These are phyloP conservation scores for Bergia sp. DNA, from an alignment of 92 coral and sea anemone genomes.

Conservation along the genomic window DNA sequence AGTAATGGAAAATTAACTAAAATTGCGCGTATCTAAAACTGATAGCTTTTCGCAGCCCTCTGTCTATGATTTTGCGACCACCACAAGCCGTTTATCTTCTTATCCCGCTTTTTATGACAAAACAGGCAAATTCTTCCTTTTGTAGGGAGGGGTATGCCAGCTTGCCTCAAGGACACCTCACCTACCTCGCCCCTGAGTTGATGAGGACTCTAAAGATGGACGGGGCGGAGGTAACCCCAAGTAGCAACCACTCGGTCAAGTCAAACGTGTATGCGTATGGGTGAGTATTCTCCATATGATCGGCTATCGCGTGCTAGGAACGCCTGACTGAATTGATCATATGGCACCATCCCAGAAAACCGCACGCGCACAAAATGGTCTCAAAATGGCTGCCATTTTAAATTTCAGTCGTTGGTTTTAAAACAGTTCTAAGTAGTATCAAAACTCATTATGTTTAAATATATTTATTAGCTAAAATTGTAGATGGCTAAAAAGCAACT, in stretches of 20 bases:
- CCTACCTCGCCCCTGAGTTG: constrained; percentile 93
- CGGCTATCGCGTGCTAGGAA: too few relatives aligned
- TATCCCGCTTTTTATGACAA: not conserved
- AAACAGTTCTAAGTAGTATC: too few relatives aligned
- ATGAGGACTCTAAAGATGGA: constrained; percentile 84
- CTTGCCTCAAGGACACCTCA: constrained; percentile 94
- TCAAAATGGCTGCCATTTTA: too few relatives aligned
- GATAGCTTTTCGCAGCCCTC: not conserved
- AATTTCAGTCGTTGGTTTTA: too few relatives aligned
- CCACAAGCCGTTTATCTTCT: not conserved
- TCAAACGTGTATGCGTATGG: constrained; percentile 91
- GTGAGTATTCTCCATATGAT: constrained; percentile 43
- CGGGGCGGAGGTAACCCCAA: constrained; percentile 70
- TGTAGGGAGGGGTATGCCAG: constrained; percentile 93
- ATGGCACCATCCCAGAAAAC: too few relatives aligned
- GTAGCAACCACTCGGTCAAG: constrained; percentile 63
- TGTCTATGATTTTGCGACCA: not conserved
- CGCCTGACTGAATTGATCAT: too few relatives aligned
- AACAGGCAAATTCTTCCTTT: not conserved
- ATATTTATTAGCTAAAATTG: too few relatives aligned
- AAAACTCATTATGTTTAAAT: too few relatives aligned
- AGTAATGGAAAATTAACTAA: not conserved
- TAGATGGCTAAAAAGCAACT: too few relatives aligned
- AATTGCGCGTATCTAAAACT: not conserved
- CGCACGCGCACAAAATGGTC: too few relatives aligned